phyloP scores from a whole-genome alignment of 2,797 vertebrate genomes.

The Hapalemur alaotrensis region DNA sequence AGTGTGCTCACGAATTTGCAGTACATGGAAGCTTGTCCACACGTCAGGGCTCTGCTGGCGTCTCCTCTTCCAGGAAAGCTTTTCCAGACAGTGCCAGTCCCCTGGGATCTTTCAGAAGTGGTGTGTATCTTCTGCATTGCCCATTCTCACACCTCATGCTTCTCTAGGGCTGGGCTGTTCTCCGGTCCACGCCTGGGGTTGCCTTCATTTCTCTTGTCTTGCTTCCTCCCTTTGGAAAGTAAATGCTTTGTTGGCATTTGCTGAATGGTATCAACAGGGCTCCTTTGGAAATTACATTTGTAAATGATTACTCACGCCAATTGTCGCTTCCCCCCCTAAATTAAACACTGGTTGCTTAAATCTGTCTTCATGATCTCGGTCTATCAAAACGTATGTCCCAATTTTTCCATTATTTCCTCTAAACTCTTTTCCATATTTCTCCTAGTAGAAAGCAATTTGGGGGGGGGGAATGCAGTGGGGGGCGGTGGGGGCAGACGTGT shows the following conservation, averaged over 20 bases:
- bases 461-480: neutral
- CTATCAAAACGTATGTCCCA: constrained; percentile 64
- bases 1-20: constrained; percentile 66
- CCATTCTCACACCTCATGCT: constrained; percentile 60
- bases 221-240: constrained; percentile 79
- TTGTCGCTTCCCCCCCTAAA: neutral
- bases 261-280: constrained; percentile 72
- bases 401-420: constrained; percentile 62
- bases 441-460: constrained; percentile 42
- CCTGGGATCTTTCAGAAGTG: constrained; percentile 25
- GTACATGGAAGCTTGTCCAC: constrained; percentile 59
- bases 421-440: constrained; percentile 56
- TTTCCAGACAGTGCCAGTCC: constrained; percentile 46
- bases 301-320: constrained; percentile 62
- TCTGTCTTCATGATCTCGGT: constrained; percentile 63
- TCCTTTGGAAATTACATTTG: constrained; percentile 72
- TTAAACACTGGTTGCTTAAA: constrained; percentile 58
- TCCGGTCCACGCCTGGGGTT: constrained; percentile 57
- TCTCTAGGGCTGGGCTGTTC: constrained; percentile 58
- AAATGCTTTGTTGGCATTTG: constrained; percentile 79
- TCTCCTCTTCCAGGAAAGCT: constrained; percentile 65
- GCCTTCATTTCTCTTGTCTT: constrained; percentile 74
- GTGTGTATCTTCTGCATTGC: constrained; percentile 37
- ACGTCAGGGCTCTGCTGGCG: constrained; percentile 42
- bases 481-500: constrained; percentile 37